Evolutionary conservation across 2,888 invertebrate genomes (phyloP), one percentile per base, ranked within the genome.

Genomic region (Gymnosoma rotundatum): DNA sequence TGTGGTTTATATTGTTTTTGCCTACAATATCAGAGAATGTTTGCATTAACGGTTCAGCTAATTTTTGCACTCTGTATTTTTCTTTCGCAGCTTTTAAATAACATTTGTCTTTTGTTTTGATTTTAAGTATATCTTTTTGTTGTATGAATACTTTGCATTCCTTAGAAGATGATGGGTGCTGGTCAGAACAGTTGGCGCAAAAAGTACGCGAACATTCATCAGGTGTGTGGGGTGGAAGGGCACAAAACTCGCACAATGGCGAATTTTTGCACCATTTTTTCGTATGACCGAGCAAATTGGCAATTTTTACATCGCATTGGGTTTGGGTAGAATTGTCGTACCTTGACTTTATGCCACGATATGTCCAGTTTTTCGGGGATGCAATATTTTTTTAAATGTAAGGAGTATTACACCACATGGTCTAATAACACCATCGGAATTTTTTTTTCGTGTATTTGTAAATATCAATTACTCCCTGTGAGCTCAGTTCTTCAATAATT

Each of bases 221-320:
- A 1, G 61, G 61, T 9, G 1, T 21, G 56, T 83, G 80, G 4
- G 76, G 75, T 0, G 70, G 79, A 16, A 76, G 56, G 6, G 42
- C 38, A 18, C 79, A 79, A 8, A 20, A 75, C 16, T 36, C 61
- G 21, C 79, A 79, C 6, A 20, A 9, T 10, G 56, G 58, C 0
- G 0, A 32, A 32, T 73, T 67, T 78, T 72, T 75, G 48, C 75
- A 76, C 50, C 61, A 64, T 48, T 79, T 83, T 18, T 25, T 14
- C 2, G 78, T 73, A 54, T 73, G 83, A 3, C 83, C 78, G 5
- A 83, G 63, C 1, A 20, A n/a, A 10, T 52, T 78, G 74, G 18
- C 80, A 81, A 3, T 1, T 63, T 50, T 81, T 78, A 18, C 84
- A 81, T 2, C 69, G 61, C 81, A 81, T 78, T 12, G 84, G 64